Percentiles rank a stretch among this genome's conserved stretches.
Conservation (phyloP, 2,888 invertebrate genomes). For the Clanis bilineata region DNA sequence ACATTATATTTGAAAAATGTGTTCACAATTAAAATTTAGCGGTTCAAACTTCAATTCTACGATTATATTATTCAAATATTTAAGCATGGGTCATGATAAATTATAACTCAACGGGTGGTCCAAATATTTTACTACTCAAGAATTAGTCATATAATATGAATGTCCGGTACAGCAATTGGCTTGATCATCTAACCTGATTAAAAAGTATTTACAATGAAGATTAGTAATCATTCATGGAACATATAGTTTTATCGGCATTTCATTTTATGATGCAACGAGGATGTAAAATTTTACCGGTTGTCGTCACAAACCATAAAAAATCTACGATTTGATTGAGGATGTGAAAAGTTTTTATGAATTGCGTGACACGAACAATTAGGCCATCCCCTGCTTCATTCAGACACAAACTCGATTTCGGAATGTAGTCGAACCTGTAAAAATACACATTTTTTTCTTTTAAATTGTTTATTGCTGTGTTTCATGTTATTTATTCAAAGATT, state of each 20-base stretch:
- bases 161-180: neutral
- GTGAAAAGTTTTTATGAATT: neutral
- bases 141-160: neutral
- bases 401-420: neutral
- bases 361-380: neutral
- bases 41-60: too few species aligned
- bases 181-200: slow-evolving; percentile 1
- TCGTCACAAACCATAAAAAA: neutral
- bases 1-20: too few species aligned
- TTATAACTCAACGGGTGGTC: neutral
- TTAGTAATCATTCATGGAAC: slow-evolving; percentile 7
- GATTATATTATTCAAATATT: neutral
- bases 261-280: neutral
- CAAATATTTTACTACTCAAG: neutral
- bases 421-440: neutral
- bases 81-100: neutral
- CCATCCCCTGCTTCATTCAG: neutral
- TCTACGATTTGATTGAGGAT: neutral
- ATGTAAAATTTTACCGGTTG: neutral
- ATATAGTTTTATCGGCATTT: neutral
- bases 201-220: neutral
- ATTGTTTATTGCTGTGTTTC: neutral
- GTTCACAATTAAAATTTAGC: too few species aligned
- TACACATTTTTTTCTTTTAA: neutral
- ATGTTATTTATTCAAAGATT: too few species aligned